Evolutionary conservation across 2,888 invertebrate species (phyloP), one percentile per base, ranked within the genome.

Genomic region (Drosophila quasianomalipes): DNA sequence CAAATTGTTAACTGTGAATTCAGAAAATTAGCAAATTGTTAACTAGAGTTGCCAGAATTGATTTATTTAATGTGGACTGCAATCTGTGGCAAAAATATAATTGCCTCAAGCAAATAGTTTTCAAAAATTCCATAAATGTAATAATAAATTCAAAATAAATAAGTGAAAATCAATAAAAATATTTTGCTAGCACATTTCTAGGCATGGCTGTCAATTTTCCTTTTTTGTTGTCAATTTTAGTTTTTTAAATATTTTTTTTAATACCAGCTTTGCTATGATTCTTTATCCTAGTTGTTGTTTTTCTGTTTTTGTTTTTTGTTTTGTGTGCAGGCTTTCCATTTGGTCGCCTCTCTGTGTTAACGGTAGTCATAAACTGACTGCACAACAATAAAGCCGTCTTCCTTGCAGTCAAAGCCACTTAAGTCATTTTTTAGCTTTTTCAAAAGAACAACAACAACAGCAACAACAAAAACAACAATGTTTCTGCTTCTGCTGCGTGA

Each of bases 351-450:
- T 69, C 60, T 61, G 59, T 81, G 73, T 61, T 89, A 90, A 90
- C 87, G 91, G 89, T 90, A 86, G 91, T 90, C 86, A 74, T 82
- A 80, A 83, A 80, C 70, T 64, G 78, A 60, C 64, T 83, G 66
- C 37, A 49, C 70, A 74, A 77, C 76, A 80, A 74, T 62, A 76
- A 72, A 72, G 60, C 39, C 61, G 67, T 75, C 68, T 80, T 70
- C 71, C 68, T 55, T 66, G 70, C n/a, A 70, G 73, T 62, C 73
- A 70, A 67, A 69, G 80, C 76, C 81, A 83, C 83, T 76, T 76
- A 82, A 73, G 83, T 70, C 49, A 76, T 77, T 81, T 71, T 61
- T 74, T 53, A 73, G 70, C 55, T 52, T 10, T 26, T 22, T 22
- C 51, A 37, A 19, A 28, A 57, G 57, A 67, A 80, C 39, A 47